Base-by-base conservation (phyloP, 2,888 invertebrate genomes). In the Epistrophe grossulariae region DNA sequence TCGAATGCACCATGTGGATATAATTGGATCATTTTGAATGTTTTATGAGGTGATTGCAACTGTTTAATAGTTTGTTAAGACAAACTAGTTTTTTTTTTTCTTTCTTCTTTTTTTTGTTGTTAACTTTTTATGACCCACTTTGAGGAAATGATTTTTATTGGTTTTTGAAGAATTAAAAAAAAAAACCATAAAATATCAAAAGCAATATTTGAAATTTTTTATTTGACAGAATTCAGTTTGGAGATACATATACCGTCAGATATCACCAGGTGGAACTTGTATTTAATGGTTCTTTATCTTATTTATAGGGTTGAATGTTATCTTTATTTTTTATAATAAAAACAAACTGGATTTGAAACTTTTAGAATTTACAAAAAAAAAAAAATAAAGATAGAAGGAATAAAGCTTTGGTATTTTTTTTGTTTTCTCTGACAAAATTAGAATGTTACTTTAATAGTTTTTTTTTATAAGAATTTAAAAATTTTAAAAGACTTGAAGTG, bases 31-130 rank as follows among this genome's bases (percentile, higher is more conserved):
- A 45, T 60, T 83, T 48, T 70, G 40, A 52, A 74, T 68, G 60
- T 62, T 62, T 80, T 77, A 81, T 78, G 70, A n/a, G 73, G 73
- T 70, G 73, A 72, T 84, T 80, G 80, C 68, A 79, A 79, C 68
- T 68, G 72, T 77, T 80, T 84, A 57, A 60, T 77, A 64, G 71
- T 31, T 40, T 66, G 11, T 35, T 35, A 19, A 64, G 57, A 15
- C 62, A 78, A 70, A 43, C 48, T 45, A 38, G 71, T 76, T 84
- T 43, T n/a, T 17, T 24, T 43, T 24, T 28, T 4, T 13, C n/a
- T n/a, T n/a, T n/a, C n/a, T n/a, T n/a, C n/a, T 8, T 40, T 40
- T 3, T 2, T 43, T 24, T 24, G 11, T 28, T 64, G 10, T 28
- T 31, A n/a, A 19, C 6, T 50, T 19, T 55, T 70, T 70, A 55